Conservation (phyloP, 2,797 vertebrate species). For the Tolypeutes matacus region DNA sequence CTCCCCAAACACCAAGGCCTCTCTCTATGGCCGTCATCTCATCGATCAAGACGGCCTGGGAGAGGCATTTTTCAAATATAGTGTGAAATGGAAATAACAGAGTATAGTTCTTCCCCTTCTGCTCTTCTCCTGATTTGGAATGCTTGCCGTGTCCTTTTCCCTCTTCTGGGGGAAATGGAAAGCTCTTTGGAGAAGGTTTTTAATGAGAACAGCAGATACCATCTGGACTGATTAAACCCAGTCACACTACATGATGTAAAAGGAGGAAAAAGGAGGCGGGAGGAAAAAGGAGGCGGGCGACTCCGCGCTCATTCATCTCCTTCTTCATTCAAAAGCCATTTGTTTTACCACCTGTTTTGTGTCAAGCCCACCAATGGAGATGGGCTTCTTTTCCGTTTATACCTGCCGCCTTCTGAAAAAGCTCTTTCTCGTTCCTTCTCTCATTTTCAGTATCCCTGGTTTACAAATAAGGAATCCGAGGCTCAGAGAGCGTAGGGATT, state of each 20-base stretch:
- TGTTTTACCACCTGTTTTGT: not conserved
- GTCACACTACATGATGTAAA: not conserved
- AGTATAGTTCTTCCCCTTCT: not conserved
- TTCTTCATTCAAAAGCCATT: not conserved
- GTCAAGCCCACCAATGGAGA: not conserved
- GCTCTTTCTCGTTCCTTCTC: not conserved
- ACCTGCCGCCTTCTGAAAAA: not conserved
- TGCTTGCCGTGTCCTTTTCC: accelerated
- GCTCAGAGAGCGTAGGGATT: not conserved
- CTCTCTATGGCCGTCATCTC: not conserved
- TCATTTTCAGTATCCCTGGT: not conserved
- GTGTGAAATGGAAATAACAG: not conserved
- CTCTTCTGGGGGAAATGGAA: not conserved
- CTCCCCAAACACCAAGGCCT: not conserved
- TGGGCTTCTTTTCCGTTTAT: not conserved
- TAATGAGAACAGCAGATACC: not conserved
- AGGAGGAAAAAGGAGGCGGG: not conserved
- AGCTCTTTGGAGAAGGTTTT: not conserved
- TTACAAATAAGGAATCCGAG: not conserved
- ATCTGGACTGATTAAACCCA: not conserved
- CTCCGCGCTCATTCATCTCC: not conserved
- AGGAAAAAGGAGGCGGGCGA: not conserved
- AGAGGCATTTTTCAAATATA: not conserved
- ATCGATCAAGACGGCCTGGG: accelerated
- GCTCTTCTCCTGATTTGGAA: not conserved